These are phyloP conservation scores for Columbina picui DNA, from an alignment of 2,113 vertebrate species.

Conservation along the genomic window DNA sequence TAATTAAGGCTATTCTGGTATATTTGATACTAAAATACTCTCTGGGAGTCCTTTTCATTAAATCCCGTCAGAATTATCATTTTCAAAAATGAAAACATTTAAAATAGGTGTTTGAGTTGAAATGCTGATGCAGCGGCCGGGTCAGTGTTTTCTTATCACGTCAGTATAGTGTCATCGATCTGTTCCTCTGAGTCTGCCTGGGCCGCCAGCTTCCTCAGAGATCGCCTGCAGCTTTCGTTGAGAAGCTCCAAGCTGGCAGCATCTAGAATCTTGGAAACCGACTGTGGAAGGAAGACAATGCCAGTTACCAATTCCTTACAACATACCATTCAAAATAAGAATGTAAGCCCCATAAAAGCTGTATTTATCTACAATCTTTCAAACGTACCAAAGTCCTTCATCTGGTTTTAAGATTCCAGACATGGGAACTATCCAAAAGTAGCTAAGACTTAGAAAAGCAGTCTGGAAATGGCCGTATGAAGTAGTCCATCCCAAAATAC, in stretches of 20 bases:
- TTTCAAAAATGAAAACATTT: constrained; percentile 85
- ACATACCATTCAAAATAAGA: background rate
- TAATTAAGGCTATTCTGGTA: constrained; percentile 83
- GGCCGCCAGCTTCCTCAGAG: constrained; percentile 91
- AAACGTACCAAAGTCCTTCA: background rate
- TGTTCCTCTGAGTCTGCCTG: constrained; percentile 91
- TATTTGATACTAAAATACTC: constrained; percentile 78
- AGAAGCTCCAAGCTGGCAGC: constrained; percentile 91
- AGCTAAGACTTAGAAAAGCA: background rate
- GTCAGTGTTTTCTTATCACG: constrained; percentile 77
- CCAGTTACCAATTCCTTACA: background rate
- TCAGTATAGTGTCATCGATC: constrained; percentile 96
- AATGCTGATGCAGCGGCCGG: constrained; percentile 41
- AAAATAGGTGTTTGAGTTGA: constrained; percentile 60
- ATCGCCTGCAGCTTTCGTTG: constrained; percentile 89
- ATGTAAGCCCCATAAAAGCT: rapidly evolving
- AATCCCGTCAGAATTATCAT: constrained; percentile 75
- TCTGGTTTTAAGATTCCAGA: background rate
- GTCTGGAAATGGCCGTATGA: background rate
- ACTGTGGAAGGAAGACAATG: constrained; percentile 66
- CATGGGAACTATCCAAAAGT: background rate
- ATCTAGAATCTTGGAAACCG: constrained; percentile 89
- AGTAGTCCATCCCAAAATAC: background rate
- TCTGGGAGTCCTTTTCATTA: constrained; percentile 73
- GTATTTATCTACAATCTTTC: background rate